phyloP scores from a whole-genome alignment of 1,140 invertebrate genomes.

The Brachionus plicatilis region DNA sequence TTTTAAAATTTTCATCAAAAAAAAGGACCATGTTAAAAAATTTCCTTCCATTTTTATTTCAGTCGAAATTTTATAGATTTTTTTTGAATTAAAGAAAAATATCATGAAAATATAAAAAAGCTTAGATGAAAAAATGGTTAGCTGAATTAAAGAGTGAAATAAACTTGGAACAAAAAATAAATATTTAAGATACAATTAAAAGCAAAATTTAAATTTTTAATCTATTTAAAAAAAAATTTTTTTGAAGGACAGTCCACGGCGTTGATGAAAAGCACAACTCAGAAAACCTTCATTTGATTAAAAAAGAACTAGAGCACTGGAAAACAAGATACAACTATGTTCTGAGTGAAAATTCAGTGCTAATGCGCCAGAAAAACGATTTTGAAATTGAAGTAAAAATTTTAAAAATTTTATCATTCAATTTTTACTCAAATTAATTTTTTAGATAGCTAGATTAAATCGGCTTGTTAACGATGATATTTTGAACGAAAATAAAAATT shows the following conservation, averaged over 20 bases:
- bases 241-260: not conserved
- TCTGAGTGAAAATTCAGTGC: constrained; percentile 1
- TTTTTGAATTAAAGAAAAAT: too few species aligned
- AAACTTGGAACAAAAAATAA: not conserved
- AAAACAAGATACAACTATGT: constrained; percentile 39
- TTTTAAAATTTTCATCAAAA: too few species aligned
- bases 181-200: not conserved
- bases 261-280: not conserved
- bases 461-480: constrained; percentile 2
- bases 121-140: too few species aligned
- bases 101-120: too few species aligned
- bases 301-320: constrained; percentile 30
- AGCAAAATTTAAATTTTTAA: not conserved
- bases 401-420: not conserved
- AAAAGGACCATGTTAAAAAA: too few species aligned
- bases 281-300: not conserved
- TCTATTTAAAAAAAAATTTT: not conserved
- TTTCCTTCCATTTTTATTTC: too few species aligned
- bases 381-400: constrained; percentile 28
- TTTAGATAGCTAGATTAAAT: not conserved
- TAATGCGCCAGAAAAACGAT: constrained; percentile 2
- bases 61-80: too few species aligned
- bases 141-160: too few species aligned
- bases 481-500: constrained; percentile 20
- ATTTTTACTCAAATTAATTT: not conserved